Evolutionary conservation across 2,888 invertebrate genomes (phyloP).

Genomic region (Shargacucullia verbasci): DNA sequence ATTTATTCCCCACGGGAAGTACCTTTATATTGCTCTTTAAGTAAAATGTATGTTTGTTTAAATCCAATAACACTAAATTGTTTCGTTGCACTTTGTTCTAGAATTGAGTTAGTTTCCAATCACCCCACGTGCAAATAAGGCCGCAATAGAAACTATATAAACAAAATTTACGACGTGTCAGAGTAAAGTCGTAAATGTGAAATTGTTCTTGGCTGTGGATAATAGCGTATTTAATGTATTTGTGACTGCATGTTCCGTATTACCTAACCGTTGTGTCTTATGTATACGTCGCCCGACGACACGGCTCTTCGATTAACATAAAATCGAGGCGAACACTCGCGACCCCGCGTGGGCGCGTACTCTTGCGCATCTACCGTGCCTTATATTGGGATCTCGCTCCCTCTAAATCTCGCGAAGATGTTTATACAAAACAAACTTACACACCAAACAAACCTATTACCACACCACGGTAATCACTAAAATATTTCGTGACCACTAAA

Average conservation of each 20-base stretch:
- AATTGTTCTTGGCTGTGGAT: slow-evolving; percentile 79
- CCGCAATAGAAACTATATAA: slow-evolving; percentile 79
- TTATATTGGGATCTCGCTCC: slow-evolving; percentile 47
- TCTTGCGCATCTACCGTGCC: slow-evolving; percentile 61
- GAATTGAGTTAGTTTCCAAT: slow-evolving; percentile 49
- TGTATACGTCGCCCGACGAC: slow-evolving; percentile 75
- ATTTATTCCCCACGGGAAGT: background rate
- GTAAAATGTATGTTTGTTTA: slow-evolving; percentile 10
- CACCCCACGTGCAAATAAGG: slow-evolving; percentile 75
- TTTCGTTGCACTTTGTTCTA: slow-evolving; percentile 18
- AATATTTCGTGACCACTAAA: slow-evolving; percentile 73
- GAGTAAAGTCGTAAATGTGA: slow-evolving; percentile 83
- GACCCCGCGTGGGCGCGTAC: slow-evolving; percentile 81
- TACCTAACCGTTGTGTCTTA: slow-evolving; percentile 70
- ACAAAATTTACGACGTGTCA: slow-evolving; percentile 81
- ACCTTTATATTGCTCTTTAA: background rate
- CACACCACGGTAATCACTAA: slow-evolving; percentile 62
- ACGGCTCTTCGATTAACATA: slow-evolving; percentile 89
- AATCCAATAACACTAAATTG: slow-evolving; percentile 17
- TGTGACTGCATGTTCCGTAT: slow-evolving; percentile 71
- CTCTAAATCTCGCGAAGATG: slow-evolving; percentile 35
- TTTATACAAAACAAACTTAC: slow-evolving; percentile 52
- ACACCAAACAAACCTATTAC: slow-evolving; percentile 54
- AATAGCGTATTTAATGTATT: slow-evolving; percentile 80
- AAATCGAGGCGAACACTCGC: slow-evolving; percentile 76